phyloP scores from a whole-genome alignment of 2,797 vertebrate genomes.

The Scomberomorus guttatus region DNA sequence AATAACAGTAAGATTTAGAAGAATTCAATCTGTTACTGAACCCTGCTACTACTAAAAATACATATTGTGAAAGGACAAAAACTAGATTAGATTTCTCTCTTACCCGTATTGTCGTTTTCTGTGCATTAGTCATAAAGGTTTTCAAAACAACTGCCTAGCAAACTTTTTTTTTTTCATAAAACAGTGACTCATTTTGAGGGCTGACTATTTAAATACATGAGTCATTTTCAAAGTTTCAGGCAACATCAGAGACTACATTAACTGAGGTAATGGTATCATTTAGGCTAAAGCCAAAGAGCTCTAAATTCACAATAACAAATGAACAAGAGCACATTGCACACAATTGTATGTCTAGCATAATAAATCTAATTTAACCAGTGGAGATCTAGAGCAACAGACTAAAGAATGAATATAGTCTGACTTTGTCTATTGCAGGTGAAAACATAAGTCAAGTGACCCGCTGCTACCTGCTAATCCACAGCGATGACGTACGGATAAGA shows the following conservation, averaged over 20 bases:
- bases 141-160: conserved; percentile 21
- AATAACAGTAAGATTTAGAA: background rate
- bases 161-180: conserved; percentile 9
- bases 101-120: background rate
- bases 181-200: conserved; percentile 13
- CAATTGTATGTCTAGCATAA: background rate
- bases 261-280: background rate
- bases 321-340: conserved; percentile 7
- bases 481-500: conserved; percentile 38
- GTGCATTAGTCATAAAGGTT: conserved; percentile 18
- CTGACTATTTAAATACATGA: conserved; percentile 13
- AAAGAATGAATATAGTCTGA: background rate
- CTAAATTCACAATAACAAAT: conserved; percentile 11
- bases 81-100: background rate
- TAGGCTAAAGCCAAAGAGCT: background rate
- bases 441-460: no score
- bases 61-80: background rate
- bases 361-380: background rate
- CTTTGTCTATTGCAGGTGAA: background rate
- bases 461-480: background rate
- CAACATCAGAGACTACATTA: background rate
- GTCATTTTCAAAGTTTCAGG: conserved; percentile 2
- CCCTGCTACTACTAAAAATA: background rate
- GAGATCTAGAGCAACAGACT: background rate
- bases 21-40: background rate